These are phyloP conservation scores for Acrocephalus kingi DNA, from an alignment of 2,113 vertebrate species.

Conservation along the genomic window DNA sequence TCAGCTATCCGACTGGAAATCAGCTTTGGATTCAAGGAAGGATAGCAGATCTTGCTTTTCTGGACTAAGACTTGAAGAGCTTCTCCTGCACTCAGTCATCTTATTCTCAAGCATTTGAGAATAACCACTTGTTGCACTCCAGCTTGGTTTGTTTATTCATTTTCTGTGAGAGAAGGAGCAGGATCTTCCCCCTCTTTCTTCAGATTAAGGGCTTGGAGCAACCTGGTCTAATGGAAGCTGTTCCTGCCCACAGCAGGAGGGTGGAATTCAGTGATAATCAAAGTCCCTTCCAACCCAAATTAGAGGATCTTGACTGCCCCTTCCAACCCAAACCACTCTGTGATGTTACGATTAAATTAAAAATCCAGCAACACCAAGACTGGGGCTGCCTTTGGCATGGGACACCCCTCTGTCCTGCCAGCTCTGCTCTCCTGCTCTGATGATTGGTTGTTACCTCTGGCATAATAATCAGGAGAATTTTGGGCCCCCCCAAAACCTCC, in stretches of 20 bases:
- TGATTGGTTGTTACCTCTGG: background rate
- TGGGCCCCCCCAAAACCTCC: background rate
- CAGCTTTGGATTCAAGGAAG: background rate
- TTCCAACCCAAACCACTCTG: background rate
- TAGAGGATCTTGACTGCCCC: background rate
- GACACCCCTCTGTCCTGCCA: background rate
- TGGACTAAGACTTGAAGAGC: background rate
- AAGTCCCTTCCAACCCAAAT: background rate
- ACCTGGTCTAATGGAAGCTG: background rate
- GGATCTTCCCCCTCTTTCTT: background rate
- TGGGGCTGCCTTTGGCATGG: background rate
- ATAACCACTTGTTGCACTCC: background rate
- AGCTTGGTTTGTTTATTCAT: background rate
- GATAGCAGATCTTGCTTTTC: background rate
- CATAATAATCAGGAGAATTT: background rate
- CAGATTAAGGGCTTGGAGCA: background rate
- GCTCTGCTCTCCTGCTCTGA: background rate
- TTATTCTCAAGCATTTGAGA: background rate
- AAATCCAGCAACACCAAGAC: background rate
- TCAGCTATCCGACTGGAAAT: background rate
- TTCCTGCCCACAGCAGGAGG: accelerated
- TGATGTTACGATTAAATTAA: background rate
- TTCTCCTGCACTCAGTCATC: background rate
- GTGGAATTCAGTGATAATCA: background rate
- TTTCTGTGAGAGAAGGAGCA: background rate